Base-by-base conservation (phyloP, 2,888 invertebrate genomes). In the Aproaerema taeniolella region DNA sequence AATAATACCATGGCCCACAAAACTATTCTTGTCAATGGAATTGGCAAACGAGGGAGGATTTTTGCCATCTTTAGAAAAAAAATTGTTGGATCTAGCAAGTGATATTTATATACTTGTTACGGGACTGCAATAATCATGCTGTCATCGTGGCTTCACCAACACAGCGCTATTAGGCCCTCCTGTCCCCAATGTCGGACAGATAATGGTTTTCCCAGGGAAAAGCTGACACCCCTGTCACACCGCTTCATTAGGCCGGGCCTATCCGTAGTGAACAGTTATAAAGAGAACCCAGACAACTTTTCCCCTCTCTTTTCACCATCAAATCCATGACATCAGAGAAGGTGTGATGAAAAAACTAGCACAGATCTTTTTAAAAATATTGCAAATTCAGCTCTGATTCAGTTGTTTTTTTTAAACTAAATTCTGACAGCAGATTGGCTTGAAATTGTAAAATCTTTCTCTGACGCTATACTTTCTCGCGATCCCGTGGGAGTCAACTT, bases 221-320 rank as follows among this genome's bases (percentile, higher is more conserved):
- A 53, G 58, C 59, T 61, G 61, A 61, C 58, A 50, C 43, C 40
- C 49, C 10, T 52, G 60, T 64, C 61, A 58, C 47, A 43, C 30
- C 42, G 51, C 52, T 67, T 67, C 58, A 69, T 69, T 68, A 67
- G 43, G 45, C 20, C 33, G 5, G 45, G 30, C 28, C 38, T 43
- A 37, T 45, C 58, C 53, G 50, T 37, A 40, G 45, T 31, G 17
- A 34, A 34, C 34, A 34, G 14, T 10, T 25, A 41, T 42, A 42
- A 44, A 48, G 45, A 50, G 48, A 34, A 24, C 34, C 32, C 10
- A 8, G 20, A 24, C 20, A 20, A 11, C n/a, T n/a, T n/a, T n/a
- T n/a, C n/a, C n/a, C n/a, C n/a, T n/a, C n/a, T n/a, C n/a, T n/a
- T n/a, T n/a, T n/a, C n/a, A n/a, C n/a, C n/a, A n/a, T n/a, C n/a